Conservation (phyloP, 2,113 vertebrate genomes). For the Peromyscus maniculatus region DNA sequence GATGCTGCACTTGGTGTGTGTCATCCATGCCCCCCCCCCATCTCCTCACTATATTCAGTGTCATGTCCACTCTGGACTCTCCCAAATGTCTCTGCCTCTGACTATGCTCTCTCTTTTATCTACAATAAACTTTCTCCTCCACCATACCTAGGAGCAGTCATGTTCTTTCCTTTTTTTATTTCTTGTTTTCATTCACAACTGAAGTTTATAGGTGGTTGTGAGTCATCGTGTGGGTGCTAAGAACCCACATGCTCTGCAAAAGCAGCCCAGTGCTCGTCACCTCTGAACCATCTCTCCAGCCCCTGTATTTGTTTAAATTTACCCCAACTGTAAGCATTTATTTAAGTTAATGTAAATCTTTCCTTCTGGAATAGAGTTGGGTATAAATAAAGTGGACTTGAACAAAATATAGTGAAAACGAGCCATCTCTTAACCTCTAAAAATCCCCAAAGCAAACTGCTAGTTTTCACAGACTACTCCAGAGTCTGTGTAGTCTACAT, state of each 20-base stretch:
- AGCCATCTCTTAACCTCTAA: not conserved
- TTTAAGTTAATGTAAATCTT: not conserved
- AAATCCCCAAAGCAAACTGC: not conserved
- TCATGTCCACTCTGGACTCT: not conserved
- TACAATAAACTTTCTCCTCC: not conserved
- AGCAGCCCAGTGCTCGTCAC: not conserved
- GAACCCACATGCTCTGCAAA: not conserved
- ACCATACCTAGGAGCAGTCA: not conserved
- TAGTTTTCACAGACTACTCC: not conserved
- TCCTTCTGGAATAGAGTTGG: slow-evolving; percentile 47
- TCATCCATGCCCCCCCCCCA: not conserved
- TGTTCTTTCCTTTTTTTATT: not conserved
- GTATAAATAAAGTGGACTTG: slow-evolving; percentile 19
- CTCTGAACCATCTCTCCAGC: not conserved
- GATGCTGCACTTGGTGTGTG: not conserved
- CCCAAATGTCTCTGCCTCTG: not conserved
- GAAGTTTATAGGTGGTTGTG: not conserved
- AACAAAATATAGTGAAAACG: not conserved
- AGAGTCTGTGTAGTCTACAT: not conserved
- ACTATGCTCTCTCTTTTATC: not conserved
- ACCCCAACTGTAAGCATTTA: not conserved
- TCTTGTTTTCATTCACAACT: not conserved
- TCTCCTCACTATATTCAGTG: not conserved
- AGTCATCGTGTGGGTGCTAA: not conserved
- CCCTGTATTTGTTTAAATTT: slow-evolving; percentile 45